Percentiles rank a stretch among this genome's conserved stretches.
Evolutionary conservation across 1,140 invertebrate species (phyloP).

Genomic region (Drosophila simulans): DNA sequence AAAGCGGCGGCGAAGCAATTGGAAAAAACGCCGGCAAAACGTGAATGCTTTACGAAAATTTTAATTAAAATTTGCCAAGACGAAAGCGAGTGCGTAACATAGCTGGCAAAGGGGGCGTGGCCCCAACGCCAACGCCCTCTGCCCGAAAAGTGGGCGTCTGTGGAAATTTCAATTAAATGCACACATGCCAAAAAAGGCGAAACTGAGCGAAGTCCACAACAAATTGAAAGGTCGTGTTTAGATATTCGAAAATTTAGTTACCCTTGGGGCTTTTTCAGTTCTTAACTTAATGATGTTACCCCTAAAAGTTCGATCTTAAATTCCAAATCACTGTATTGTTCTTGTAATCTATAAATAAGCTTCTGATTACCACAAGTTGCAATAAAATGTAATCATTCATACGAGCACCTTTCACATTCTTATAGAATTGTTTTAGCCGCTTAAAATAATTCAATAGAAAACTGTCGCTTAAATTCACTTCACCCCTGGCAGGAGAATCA

Average conservation of each 20-base stretch:
- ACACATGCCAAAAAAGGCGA: conserved; percentile 70
- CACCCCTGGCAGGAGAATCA: conserved; percentile 29
- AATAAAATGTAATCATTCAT: background rate
- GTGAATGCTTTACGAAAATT: conserved; percentile 69
- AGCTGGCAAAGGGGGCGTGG: conserved; percentile 37
- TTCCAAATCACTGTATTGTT: no score
- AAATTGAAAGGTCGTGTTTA: conserved; percentile 24
- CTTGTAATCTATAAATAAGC: background rate
- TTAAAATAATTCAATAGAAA: background rate
- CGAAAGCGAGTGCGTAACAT: conserved; percentile 58
- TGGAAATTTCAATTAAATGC: conserved; percentile 81
- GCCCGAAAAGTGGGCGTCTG: conserved; percentile 54
- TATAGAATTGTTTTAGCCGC: background rate
- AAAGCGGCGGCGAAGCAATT: conserved; percentile 44
- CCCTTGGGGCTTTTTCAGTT: background rate
- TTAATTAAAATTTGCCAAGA: conserved; percentile 78
- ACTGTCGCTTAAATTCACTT: conserved; percentile 25
- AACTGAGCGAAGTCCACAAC: conserved; percentile 25
- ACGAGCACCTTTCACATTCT: background rate
- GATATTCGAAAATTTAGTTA: background rate
- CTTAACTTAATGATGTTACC: no score
- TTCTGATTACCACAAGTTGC: background rate
- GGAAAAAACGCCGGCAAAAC: conserved; percentile 43
- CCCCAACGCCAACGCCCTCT: background rate
- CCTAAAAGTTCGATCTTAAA: background rate